Base-by-base conservation (phyloP, 2,113 vertebrate species). In the Himantopus leucocephalus region DNA sequence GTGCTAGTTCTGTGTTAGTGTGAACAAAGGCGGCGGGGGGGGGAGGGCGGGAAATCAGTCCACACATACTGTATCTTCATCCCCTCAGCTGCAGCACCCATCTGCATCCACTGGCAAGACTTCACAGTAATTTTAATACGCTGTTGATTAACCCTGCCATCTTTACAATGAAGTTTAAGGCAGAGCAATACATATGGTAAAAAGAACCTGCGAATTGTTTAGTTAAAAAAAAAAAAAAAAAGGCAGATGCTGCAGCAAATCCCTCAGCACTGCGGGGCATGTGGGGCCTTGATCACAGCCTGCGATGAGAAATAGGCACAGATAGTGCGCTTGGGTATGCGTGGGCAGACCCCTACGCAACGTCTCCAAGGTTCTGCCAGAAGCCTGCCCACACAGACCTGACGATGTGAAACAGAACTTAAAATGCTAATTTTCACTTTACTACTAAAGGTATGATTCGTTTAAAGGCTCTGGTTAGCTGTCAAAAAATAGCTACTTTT, bases 371-470 rank as follows among this genome's bases (percentile, higher is more conserved):
- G 66, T 84, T 52, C 84, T 97, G 95, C 95, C 92, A 97, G 86
- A 22, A 95, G 68, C 80, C 97, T 87, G 86, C 97, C 97, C 92
- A 93, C 94, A 5, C 85, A 96, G 59, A 85, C 35, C 88, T 30
- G 35, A n/a, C 80, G 81, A 88, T 3, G 1, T 74, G 88, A 81
- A 97, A 89, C 70, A 27, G 77, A 62, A 67, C 92, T 95, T 87
- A 48, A 81, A 84, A 94, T 75, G 91, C 88, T 88, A 86, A 83
- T 93, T 85, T 95, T 62, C 87, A 67, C 39, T 63, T 94, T 85
- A 91, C 94, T 80, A 76, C 86, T 62, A 55, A 59, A 91, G 41
- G 48, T 32, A 63, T 20, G 58, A 88, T 37, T 14, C 29, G 56
- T 68, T 90, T 70, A 85, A 95, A 97, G 88, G 37, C 53, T 45